These are phyloP conservation scores for Lasioglossum calceatum DNA, from an alignment of 2,888 invertebrate species.

Conservation along the genomic window DNA sequence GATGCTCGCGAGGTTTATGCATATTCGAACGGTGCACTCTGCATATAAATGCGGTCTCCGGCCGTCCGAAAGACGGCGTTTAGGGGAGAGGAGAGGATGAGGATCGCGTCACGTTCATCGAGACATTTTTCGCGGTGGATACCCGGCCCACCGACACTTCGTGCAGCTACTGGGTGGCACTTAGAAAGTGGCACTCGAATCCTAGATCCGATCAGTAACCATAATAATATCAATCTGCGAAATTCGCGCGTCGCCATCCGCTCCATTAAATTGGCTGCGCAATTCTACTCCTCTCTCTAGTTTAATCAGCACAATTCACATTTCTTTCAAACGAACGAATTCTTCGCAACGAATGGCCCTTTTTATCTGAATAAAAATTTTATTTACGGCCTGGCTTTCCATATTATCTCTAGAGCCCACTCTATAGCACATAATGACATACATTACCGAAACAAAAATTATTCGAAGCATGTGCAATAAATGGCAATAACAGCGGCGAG, in stretches of 20 bases:
- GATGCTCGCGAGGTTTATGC: slow-evolving; percentile 70
- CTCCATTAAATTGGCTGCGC: not conserved
- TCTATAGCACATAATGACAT: not conserved
- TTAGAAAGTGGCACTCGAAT: not conserved
- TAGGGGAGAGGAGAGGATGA: slow-evolving; percentile 42
- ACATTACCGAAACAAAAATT: not conserved
- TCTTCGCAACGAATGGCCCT: not conserved
- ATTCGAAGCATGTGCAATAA: not conserved
- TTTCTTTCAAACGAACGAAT: too few relatives aligned
- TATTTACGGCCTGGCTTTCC: not conserved
- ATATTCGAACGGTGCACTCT: slow-evolving; percentile 73
- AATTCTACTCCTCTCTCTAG: not conserved
- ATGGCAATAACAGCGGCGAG: not conserved
- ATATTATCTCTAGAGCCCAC: not conserved
- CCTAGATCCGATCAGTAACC: not conserved
- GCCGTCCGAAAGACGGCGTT: slow-evolving; percentile 66
- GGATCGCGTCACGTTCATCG: slow-evolving; percentile 66
- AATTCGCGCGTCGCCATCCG: not conserved
- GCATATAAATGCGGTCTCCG: slow-evolving; percentile 71
- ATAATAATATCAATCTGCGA: not conserved
- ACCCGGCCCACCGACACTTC: not conserved
- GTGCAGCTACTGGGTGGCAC: slow-evolving; percentile 16
- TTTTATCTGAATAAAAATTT: not conserved
- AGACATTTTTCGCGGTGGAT: slow-evolving; percentile 66
- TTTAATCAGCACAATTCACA: too few relatives aligned